Evolutionary conservation across 2,888 invertebrate genomes (phyloP), one percentile per base, ranked within the genome.

Genomic region (Taphrorychus bicolor): DNA sequence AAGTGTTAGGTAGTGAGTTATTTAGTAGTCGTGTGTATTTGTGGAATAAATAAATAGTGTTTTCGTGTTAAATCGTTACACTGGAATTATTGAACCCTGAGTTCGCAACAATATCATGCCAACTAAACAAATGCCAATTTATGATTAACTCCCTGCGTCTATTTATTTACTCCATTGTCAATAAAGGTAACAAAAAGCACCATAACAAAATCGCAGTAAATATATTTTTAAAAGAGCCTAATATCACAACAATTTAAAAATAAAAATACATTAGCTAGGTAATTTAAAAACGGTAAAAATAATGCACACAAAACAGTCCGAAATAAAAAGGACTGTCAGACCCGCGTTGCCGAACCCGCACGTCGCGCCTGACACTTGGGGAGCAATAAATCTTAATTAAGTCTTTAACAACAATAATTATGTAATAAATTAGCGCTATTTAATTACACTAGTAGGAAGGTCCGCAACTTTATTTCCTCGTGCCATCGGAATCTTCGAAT

Each of bases 401-500:
- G 7, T 11, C 32, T 7, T 32, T 17, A 45, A 45, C 16, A 17
- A 45, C 45, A 45, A 45, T 17, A 45, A 32, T 7, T 11, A 32
- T 7, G 11, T 32, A 32, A 45, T 16, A 16, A 16, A 45, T 45
- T 45, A 45, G 45, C 45, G 14, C 45, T 45, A 45, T 32, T 32
- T 5, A 45, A 45, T 45, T 45, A 45, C 17, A 14, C 45, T 45
- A 45, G 7, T 45, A 45, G 17, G 17, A 16, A 17, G 16, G 16
- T 5, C 5, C 17, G 14, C 14, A 45, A 45, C 2, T 21, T 51
- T 67, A 67, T 14, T 62, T 67, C 49, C 54, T 58, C 45, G 48
- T 62, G 56, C 18, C 79, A 75, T 80, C 79, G 73, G 81, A 82
- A 69, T 82, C 80, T 72, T 82, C 81, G 76, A 84, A 84, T 74